Base-by-base conservation (phyloP, 2,888 invertebrate species). In the Sarcophaga rosellei region DNA sequence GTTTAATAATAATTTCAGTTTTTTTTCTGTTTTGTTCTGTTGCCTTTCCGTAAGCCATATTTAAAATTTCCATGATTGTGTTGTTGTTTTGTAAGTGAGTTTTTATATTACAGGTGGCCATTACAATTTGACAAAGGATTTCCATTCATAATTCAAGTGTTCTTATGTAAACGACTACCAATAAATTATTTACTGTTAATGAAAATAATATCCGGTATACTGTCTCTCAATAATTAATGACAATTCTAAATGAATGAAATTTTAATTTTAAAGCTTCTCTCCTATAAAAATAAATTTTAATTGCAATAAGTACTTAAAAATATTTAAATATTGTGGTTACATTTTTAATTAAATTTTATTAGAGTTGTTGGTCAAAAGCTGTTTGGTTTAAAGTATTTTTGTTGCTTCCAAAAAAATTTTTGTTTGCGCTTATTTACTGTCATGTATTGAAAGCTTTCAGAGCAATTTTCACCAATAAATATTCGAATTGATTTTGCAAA, bases 181-280 rank as follows among this genome's bases (percentile, higher is more conserved):
- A 81, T 70, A 72, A 78, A 70, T 68, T 75, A 72, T 35, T 74
- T 44, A 62, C 12, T 47, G 44, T 72, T 62, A 65, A 75, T 79
- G 65, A 59, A 72, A 73, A 73, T 63, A 75, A 85, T 78, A 85
- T 85, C 81, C 81, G 85, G 53, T 78, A 21, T 68, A 72, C 62
- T 85, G 68, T 78, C 47, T 4, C 47, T 8, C 20, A 44, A 25
- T 72, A 72, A 79, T 79, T 73, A 82, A 76, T 76, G 35, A 72
- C 20, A 57, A 65, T 70, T 76, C 25, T 10, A 5, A 35, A 15
- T 63, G 35, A 59, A 12, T 17, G 8, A 35, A 17, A 57, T 57
- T 57, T 57, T 57, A 57, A 57, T 57, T 57, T 57, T 17, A 57
- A 15, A 35, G 2, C 35, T 35, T 1, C 2, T 10, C 10, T 35